Evolutionary conservation across 2,113 vertebrate genomes (phyloP).

Genomic region (Halichoeres trimaculatus): DNA sequence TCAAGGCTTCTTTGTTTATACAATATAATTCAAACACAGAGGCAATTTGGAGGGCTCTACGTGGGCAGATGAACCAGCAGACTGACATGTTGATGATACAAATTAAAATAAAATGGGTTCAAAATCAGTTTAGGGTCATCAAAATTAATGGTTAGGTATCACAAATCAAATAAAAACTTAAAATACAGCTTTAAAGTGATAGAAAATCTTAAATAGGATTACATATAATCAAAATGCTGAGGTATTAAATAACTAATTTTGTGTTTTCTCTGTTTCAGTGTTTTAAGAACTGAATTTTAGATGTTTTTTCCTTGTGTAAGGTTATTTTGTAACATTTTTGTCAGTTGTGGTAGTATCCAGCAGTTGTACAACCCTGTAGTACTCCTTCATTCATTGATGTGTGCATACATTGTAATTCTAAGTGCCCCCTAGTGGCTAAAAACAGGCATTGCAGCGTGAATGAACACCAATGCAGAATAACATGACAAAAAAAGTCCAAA

Average conservation of each 20-base stretch:
- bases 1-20: not conserved
- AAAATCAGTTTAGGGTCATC: not conserved
- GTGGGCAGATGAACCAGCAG: too few species aligned
- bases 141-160: too few species aligned
- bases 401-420: not conserved
- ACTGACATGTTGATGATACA: not conserved
- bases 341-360: not conserved
- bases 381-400: not conserved
- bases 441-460: not conserved
- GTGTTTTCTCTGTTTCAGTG: too few species aligned
- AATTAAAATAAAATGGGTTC: not conserved
- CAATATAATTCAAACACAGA: not conserved
- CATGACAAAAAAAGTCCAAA: not conserved
- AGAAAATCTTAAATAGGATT: too few species aligned
- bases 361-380: not conserved
- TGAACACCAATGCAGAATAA: too few species aligned
- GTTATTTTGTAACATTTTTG: too few species aligned
- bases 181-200: too few species aligned
- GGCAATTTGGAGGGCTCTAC: not conserved
- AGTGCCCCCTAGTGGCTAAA: constrained; percentile 36
- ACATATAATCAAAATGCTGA: too few species aligned
- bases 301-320: too few species aligned
- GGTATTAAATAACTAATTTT: too few species aligned
- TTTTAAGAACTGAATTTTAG: too few species aligned
- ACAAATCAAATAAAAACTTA: not conserved